Percentiles rank a stretch among this genome's conserved stretches.
phyloP scores from a whole-genome alignment of 2,797 vertebrate genomes.

The Acanthopagrus latus region DNA sequence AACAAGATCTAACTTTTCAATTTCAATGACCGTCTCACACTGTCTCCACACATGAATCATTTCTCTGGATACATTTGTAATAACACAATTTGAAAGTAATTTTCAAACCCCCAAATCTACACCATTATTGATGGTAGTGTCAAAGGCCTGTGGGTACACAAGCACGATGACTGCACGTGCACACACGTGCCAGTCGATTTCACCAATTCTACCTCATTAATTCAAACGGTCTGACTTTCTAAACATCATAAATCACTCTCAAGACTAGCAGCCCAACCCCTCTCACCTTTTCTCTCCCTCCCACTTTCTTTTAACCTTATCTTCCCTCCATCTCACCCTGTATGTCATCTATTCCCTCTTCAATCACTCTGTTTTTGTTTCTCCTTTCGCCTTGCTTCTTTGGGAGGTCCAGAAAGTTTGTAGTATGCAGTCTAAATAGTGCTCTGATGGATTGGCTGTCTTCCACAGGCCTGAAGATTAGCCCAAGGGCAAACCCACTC shows the following conservation, averaged over 20 bases:
- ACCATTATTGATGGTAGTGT: constrained; percentile 71
- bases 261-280: constrained; percentile 60
- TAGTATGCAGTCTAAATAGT: constrained; percentile 70
- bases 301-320: constrained; percentile 60
- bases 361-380: constrained; percentile 60
- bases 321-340: constrained; percentile 64
- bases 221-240: constrained; percentile 74
- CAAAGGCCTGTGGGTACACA: constrained; percentile 60
- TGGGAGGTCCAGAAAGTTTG: constrained; percentile 73
- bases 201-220: constrained; percentile 77
- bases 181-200: constrained; percentile 65
- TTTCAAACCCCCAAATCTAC: constrained; percentile 55
- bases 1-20: constrained; percentile 30
- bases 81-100: constrained; percentile 67
- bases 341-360: constrained; percentile 65
- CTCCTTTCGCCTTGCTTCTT: constrained; percentile 49
- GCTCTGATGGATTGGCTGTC: constrained; percentile 83
- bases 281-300: constrained; percentile 65
- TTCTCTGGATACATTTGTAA: constrained; percentile 47
- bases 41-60: constrained; percentile 53
- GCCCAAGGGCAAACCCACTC: constrained; percentile 81
- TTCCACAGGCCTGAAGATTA: constrained; percentile 77
- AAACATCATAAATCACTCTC: constrained; percentile 83
- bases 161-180: neutral
- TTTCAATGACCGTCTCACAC: constrained; percentile 11